Percentiles rank a stretch among this genome's conserved stretches.
Conservation (phyloP, 2,888 invertebrate species). For the Girardia tigrina region DNA sequence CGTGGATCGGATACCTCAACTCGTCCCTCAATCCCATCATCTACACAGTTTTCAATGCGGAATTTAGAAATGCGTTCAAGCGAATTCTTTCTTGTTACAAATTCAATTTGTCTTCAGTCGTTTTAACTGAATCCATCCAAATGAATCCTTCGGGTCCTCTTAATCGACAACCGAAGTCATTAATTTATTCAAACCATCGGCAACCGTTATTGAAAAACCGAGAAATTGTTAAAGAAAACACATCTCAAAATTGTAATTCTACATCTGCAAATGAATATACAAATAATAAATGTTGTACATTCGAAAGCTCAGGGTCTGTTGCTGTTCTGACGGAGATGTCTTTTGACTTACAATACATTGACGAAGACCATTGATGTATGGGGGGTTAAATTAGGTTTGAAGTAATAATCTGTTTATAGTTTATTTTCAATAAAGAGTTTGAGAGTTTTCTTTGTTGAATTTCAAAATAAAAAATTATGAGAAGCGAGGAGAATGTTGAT, state of each 20-base stretch:
- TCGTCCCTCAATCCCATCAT: slow-evolving; percentile 27
- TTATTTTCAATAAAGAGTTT: too few species aligned
- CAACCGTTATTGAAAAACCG: background rate
- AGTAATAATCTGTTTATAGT: too few species aligned
- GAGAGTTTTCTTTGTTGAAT: too few species aligned
- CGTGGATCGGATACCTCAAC: slow-evolving; percentile 28
- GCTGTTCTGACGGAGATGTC: background rate
- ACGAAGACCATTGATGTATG: background rate
- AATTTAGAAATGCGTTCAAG: slow-evolving; percentile 27
- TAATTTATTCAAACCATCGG: background rate
- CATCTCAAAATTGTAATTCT: too few species aligned
- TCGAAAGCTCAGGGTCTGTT: background rate
- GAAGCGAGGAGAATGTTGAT: too few species aligned
- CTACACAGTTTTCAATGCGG: slow-evolving; percentile 27
- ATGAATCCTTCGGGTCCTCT: background rate
- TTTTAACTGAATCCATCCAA: background rate
- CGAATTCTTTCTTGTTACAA: slow-evolving; percentile 23
- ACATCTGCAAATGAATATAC: background rate
- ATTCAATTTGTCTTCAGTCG: background rate
- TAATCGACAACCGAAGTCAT: background rate
- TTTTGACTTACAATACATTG: slow-evolving; percentile 9
- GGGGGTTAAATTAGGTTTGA: too few species aligned
- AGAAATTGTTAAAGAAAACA: background rate
- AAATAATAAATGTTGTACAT: background rate
- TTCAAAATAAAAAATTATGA: too few species aligned